Evolutionary conservation across 2,113 vertebrate species (phyloP), one percentile per base, ranked within the genome.

Genomic region (Rissa tridactyla): DNA sequence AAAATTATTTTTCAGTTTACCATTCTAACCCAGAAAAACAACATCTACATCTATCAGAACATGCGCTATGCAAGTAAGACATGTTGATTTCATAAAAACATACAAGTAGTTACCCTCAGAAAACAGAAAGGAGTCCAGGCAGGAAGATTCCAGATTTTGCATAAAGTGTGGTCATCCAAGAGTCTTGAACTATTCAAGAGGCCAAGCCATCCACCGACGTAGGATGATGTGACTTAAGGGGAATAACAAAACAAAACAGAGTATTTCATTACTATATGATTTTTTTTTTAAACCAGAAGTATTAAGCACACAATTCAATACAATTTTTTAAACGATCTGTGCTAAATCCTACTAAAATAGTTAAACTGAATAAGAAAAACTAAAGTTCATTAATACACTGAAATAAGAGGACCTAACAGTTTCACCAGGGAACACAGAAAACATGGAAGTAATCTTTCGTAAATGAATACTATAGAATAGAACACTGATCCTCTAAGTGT

Each of bases 131-230:
- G 69, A 85, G 69, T 86, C 88, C 93, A 96, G 83, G 88, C 82
- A 96, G 95, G 94, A 97, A 97, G 92, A 97, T 90, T 96, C 91
- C 88, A 86, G 81, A 96, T 94, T 82, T 95, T 92, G 91, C 96
- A 94, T 90, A 95, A 95, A 96, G 34, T 4, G 86, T 91, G 69
- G 42, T 97, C 86, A 97, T 97, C 89, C 94, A 95, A 95, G 62
- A 91, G 64, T 84, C 71, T 26, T 42, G 82, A 90, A 61, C 79
- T 94, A 70, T 36, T 71, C 86, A 92, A 86, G 73, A 81, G 57
- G 78, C 87, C 87, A 91, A 90, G 90, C 80, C 94, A 94, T 95
- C 85, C 84, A 91, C 96, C 32, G 15, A 96, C 86, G 80, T 78
- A 94, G 93, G 89, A 91, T 55, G 92, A 96, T 75, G 64, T 10